Evolutionary conservation across 2,113 vertebrate genomes (phyloP).

Genomic region (Pedetes capensis): DNA sequence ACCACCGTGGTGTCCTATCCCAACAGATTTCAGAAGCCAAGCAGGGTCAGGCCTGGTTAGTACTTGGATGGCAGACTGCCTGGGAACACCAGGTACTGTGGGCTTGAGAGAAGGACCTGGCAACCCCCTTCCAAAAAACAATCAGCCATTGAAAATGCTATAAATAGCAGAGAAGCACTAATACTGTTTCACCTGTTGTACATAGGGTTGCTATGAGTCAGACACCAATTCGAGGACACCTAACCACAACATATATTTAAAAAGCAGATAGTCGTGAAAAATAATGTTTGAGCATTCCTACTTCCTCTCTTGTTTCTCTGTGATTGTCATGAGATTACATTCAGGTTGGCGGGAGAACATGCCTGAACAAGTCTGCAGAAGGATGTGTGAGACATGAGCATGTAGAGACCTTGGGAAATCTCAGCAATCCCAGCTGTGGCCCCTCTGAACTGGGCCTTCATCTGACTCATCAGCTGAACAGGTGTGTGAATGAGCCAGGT

Average conservation of each 20-base stretch:
- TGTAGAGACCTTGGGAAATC: not conserved
- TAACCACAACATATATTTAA: not conserved
- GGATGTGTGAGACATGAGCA: not conserved
- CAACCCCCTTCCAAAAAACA: too few relatives aligned
- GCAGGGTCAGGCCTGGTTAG: too few relatives aligned
- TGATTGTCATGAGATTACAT: not conserved
- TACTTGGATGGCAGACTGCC: too few relatives aligned
- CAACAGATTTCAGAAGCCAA: too few relatives aligned
- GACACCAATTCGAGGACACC: too few relatives aligned
- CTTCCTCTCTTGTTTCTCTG: not conserved
- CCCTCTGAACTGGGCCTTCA: not conserved
- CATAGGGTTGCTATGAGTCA: too few relatives aligned
- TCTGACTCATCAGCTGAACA: not conserved
- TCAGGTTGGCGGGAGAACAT: not conserved
- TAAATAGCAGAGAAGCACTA: too few relatives aligned
- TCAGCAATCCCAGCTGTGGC: not conserved
- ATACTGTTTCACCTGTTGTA: too few relatives aligned
- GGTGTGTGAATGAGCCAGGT: not conserved
- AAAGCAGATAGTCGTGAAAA: not conserved
- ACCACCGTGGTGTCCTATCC: too few relatives aligned
- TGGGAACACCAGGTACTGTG: too few relatives aligned
- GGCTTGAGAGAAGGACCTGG: too few relatives aligned
- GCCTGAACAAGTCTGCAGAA: not conserved
- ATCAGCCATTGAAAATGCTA: too few relatives aligned
- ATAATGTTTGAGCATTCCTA: not conserved